A percentile compares a stretch with the other conserved stretches of the same genome.
Evolutionary conservation across 2,113 vertebrate genomes (phyloP).

Genomic region (Myotis lucifugus): DNA sequence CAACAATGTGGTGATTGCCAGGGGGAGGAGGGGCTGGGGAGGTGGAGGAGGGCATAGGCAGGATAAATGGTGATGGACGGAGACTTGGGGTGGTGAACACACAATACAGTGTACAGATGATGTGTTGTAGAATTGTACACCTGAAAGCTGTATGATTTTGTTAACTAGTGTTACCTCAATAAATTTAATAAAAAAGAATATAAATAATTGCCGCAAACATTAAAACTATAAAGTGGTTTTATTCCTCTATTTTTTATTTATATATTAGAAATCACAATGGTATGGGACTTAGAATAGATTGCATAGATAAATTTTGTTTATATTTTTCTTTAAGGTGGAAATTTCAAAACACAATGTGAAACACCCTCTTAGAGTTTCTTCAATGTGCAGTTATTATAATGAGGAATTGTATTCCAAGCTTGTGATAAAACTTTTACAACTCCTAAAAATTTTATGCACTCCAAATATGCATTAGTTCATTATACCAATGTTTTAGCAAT

Average conservation of each 20-base stretch:
- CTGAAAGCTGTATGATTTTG: background rate
- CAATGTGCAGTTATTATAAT: background rate
- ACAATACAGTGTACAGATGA: background rate
- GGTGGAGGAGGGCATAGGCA: background rate
- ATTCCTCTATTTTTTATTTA: background rate
- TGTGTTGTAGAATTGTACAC: background rate
- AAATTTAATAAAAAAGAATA: no score
- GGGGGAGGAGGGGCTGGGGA: no score
- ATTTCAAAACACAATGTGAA: background rate
- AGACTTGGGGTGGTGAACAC: background rate
- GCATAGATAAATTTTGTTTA: background rate
- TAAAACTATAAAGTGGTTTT: background rate
- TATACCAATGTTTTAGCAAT: background rate
- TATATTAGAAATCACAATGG: background rate
- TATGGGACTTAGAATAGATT: background rate
- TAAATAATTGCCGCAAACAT: background rate
- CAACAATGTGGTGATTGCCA: background rate
- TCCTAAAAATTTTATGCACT: background rate
- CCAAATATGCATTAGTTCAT: background rate
- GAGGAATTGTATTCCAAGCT: slow-evolving; percentile 19
- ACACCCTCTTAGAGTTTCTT: background rate
- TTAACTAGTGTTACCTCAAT: background rate
- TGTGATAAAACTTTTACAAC: background rate
- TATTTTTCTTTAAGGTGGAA: background rate
- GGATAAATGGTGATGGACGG: background rate